Base-by-base conservation (phyloP, 2,113 vertebrate species). In the Pedionomus torquatus region DNA sequence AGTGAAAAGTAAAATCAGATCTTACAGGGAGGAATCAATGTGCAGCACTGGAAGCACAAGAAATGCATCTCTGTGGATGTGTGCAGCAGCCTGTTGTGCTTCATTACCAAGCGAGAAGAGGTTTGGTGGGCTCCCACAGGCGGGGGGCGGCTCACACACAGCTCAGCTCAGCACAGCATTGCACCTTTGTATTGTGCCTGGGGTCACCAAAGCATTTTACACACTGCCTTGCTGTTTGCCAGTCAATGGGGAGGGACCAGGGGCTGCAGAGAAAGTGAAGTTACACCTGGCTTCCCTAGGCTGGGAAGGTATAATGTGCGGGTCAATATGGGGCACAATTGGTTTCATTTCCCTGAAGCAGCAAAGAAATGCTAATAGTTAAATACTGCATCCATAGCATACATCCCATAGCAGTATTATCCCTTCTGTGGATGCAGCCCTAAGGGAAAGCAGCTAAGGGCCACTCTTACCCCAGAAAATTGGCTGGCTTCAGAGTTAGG, bases 111-210 rank as follows among this genome's bases (percentile, higher is more conserved):
- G 35, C 0, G 2, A 88, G 63, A 94, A 74, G 70, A 89, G 54
- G n/a, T 55, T 78, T 74, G 46, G 80, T 64, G 31, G 80, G n/a
- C 28, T 89, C 64, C 25, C 39, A 23, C 17, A 17, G 17, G 25
- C 1, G 0, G 44, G 18, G 44, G 26, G 8, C 10, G 1, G 57
- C 33, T 95, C 1, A 0, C 15, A 30, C 3, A 6, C 37, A 63
- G 39, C 48, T 68, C 43, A 39, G 35, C 75, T 68, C 43, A 39
- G 35, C 75, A 71, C 0, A 1, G 64, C 37, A 52, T 31, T 3
- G 5, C 21, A 80, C 12, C 46, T 64, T 44, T 1, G 1, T 18
- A 54, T 18, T 1, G 0, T 48, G 43, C 44, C 71, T 35, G 65
- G 43, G 49, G 21, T 31, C 57, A 76, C 46, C 30, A 39, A 69